phyloP scores from a whole-genome alignment of 2,888 invertebrate species.

The Acleris holmiana region DNA sequence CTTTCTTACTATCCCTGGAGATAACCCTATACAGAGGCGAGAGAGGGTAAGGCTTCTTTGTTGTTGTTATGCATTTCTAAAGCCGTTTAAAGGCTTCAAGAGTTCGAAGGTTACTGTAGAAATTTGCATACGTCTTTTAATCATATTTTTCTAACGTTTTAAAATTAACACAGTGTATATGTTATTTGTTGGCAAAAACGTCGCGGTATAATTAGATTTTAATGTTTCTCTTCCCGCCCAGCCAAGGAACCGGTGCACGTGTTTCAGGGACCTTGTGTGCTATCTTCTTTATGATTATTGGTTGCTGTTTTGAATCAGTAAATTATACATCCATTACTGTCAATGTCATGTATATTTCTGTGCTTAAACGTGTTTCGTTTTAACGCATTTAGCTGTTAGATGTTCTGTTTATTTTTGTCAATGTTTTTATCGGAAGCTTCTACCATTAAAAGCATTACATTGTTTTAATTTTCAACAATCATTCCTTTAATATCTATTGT shows the following conservation, averaged over 20 bases:
- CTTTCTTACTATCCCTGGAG: slow-evolving; percentile 77
- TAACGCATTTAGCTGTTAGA: no score
- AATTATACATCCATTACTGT: slow-evolving; percentile 1
- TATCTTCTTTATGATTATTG: slow-evolving; percentile 22
- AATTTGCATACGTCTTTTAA: neutral
- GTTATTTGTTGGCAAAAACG: slow-evolving; percentile 27
- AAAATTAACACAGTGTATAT: slow-evolving; percentile 26
- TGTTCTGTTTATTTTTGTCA: no score
- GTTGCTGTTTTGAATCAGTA: slow-evolving; percentile 20
- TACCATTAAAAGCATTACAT: no score
- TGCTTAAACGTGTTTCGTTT: no score
- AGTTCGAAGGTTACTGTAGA: slow-evolving; percentile 7
- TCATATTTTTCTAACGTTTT: neutral
- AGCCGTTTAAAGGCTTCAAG: slow-evolving; percentile 18
- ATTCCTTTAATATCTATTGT: no score
- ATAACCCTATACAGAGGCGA: slow-evolving; percentile 68
- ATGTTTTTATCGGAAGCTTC: no score
- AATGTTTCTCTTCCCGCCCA: slow-evolving; percentile 22
- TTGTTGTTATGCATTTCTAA: slow-evolving; percentile 31
- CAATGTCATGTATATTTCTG: slow-evolving; percentile 9
- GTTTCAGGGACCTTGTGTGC: slow-evolving; percentile 21
- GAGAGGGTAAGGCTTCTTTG: slow-evolving; percentile 71
- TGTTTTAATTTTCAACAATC: no score
- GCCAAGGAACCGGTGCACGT: slow-evolving; percentile 20
- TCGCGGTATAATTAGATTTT: slow-evolving; percentile 30